phyloP scores from a whole-genome alignment of 2,888 invertebrate species.

The Xanthorhoe designata region DNA sequence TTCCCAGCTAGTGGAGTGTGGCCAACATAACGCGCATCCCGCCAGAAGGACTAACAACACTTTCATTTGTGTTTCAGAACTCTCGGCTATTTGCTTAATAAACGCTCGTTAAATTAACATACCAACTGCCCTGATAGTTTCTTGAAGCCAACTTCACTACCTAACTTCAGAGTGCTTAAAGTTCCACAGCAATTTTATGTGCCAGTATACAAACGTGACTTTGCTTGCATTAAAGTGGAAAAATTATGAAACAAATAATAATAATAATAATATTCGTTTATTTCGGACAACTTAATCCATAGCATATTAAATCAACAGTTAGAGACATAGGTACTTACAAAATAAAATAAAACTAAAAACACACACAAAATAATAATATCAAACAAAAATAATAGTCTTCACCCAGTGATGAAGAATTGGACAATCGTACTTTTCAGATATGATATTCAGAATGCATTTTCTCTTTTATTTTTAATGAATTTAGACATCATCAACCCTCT shows the following conservation, averaged over 20 bases:
- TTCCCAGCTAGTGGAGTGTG: slow-evolving; percentile 49
- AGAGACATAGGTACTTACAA: too few relatives aligned
- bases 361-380: too few relatives aligned
- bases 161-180: slow-evolving; percentile 31
- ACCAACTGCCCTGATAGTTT: slow-evolving; percentile 52
- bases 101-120: slow-evolving; percentile 63
- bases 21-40: slow-evolving; percentile 50
- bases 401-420: too few relatives aligned
- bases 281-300: too few relatives aligned
- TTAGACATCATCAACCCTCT: background rate
- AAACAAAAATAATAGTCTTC: too few relatives aligned
- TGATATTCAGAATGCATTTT: too few relatives aligned
- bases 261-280: too few relatives aligned
- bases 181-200: slow-evolving; percentile 22
- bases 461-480: background rate
- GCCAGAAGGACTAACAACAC: slow-evolving; percentile 55
- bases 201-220: background rate
- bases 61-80: slow-evolving; percentile 59
- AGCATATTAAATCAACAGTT: too few relatives aligned
- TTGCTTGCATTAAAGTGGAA: background rate
- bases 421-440: too few relatives aligned
- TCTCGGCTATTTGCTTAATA: slow-evolving; percentile 62
- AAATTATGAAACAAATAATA: too few relatives aligned
- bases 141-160: slow-evolving; percentile 45
- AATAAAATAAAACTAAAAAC: too few relatives aligned